Conservation (phyloP, 2,888 invertebrate species). For the Orthosia cruda region DNA sequence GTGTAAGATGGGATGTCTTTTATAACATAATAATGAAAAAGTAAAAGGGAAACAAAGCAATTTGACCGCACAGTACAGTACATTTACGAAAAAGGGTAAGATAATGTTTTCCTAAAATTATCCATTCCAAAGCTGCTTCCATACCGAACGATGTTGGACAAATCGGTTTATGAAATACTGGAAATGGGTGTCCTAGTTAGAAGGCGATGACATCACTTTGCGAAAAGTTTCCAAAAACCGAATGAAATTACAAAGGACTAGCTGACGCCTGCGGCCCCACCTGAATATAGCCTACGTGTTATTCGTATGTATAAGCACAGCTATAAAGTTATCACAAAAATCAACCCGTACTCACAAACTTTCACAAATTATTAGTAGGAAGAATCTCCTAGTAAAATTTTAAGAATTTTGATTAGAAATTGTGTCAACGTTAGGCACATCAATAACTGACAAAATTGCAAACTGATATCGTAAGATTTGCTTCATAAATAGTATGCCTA, state of each 20-base stretch:
- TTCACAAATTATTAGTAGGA: background rate
- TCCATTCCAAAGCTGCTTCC: background rate
- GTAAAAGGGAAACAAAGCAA: background rate
- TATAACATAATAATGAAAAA: too few species aligned
- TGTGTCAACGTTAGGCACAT: background rate
- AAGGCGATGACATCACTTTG: background rate
- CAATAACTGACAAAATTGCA: background rate
- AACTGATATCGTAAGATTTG: background rate
- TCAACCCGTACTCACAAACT: too few species aligned
- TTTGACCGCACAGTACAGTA: background rate
- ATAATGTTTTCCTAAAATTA: background rate
- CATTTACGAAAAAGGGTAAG: constrained; percentile 6
- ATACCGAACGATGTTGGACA: background rate
- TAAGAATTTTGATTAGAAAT: background rate
- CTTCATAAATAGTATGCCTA: background rate
- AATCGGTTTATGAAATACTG: background rate
- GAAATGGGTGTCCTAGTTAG: background rate
- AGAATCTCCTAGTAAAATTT: background rate
- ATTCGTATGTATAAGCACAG: too few species aligned
- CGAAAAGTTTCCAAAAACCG: background rate
- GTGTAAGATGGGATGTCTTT: too few species aligned
- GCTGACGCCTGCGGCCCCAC: too few species aligned
- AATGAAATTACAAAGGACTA: too few species aligned
- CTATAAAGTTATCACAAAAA: too few species aligned
- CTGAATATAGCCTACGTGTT: too few species aligned